Evolutionary conservation across 2,113 vertebrate genomes (phyloP).

Genomic region (Platycercus adscitus): DNA sequence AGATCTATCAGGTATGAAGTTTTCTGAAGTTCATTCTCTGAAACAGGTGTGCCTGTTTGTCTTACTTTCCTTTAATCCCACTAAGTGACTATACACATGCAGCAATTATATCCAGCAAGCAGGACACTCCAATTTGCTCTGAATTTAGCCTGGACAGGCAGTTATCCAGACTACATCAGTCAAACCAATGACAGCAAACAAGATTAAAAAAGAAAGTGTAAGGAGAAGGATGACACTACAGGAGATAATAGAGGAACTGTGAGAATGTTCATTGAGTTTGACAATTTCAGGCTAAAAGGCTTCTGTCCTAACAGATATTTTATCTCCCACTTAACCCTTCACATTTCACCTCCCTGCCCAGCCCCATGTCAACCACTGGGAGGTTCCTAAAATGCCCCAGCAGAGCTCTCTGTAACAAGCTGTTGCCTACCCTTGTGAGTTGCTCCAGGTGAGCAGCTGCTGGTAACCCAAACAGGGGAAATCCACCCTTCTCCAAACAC

Average conservation of each 20-base stretch:
- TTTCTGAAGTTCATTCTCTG: not conserved
- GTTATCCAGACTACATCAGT: slow-evolving; percentile 3
- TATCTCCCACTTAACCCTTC: not conserved
- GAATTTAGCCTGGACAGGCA: not conserved
- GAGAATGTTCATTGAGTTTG: not conserved
- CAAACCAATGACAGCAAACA: slow-evolving; percentile 18
- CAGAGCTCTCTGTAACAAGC: not conserved
- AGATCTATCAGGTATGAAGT: not conserved
- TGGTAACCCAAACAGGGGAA: not conserved
- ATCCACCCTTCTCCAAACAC: not conserved
- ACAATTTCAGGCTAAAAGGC: not conserved
- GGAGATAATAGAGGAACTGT: not conserved
- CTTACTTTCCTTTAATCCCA: not conserved
- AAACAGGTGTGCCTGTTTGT: not conserved
- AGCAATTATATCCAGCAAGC: not conserved
- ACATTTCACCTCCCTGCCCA: not conserved
- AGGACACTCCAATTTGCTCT: not conserved
- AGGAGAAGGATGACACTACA: not conserved
- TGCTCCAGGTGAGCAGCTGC: not conserved
- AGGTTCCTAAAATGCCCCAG: not conserved
- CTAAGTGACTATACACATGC: not conserved
- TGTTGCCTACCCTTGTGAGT: not conserved
- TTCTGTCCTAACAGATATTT: not conserved
- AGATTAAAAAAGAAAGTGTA: not conserved
- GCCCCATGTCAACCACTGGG: not conserved